phyloP scores from a whole-genome alignment of 2,113 vertebrate species.

The Gila orcuttii region DNA sequence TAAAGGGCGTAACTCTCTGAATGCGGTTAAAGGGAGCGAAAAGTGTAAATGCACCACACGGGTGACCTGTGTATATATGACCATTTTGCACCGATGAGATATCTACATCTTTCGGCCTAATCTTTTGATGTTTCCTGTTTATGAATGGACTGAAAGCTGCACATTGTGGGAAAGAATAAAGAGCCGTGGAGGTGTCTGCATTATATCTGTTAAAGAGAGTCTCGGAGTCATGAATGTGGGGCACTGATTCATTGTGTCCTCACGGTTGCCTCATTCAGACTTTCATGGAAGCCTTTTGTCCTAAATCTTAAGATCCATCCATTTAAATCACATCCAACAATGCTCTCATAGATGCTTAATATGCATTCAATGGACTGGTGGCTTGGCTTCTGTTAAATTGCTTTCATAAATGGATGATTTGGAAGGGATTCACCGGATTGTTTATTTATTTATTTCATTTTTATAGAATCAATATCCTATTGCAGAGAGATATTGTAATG shows the following conservation, averaged over 20 bases:
- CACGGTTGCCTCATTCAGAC: neutral
- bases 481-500: conserved; percentile 41
- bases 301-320: conserved; percentile 9
- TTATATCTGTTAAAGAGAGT: conserved; percentile 32
- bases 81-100: neutral
- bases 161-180: conserved; percentile 41
- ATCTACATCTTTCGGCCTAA: conserved; percentile 28
- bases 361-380: neutral
- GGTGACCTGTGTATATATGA: conserved; percentile 5
- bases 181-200: conserved; percentile 14
- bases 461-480: conserved; percentile 45
- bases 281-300: conserved; percentile 41
- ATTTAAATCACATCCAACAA: neutral
- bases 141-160: conserved; percentile 43
- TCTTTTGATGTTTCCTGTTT: conserved; percentile 47
- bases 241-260: conserved; percentile 23
- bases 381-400: neutral
- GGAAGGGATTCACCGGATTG: conserved; percentile 7
- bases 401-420: conserved; percentile 21
- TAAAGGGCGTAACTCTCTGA: conserved; percentile 35
- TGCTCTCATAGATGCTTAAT: neutral
- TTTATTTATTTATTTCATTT: conserved; percentile 19
- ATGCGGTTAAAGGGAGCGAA: neutral
- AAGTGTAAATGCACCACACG: conserved; percentile 25
- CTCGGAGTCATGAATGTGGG: conserved; percentile 31